Evolutionary conservation across 2,888 invertebrate genomes (phyloP).

Genomic region (Cremastobaeus sp.): DNA sequence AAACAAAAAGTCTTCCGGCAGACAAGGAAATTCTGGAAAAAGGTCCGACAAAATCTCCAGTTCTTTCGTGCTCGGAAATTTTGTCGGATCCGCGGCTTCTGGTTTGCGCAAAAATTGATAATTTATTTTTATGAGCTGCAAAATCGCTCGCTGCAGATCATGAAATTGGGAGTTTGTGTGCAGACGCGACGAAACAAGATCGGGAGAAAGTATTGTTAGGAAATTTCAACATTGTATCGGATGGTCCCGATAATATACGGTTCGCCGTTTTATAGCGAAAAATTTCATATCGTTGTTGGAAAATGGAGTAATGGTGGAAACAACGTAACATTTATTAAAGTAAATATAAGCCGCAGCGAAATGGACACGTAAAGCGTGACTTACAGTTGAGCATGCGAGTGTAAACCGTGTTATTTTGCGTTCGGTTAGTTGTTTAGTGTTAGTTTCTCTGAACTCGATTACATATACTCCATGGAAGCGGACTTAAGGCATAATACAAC

Average conservation of each 20-base stretch:
- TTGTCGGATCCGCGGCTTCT: no score
- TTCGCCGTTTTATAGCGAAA: constrained; percentile 36
- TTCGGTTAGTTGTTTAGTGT: background rate
- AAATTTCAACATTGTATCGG: constrained; percentile 8
- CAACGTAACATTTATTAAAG: constrained; percentile 44
- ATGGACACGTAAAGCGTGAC: constrained; percentile 22
- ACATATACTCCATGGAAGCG: no score
- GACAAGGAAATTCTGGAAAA: no score
- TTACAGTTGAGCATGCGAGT: constrained; percentile 13
- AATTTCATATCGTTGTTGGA: constrained; percentile 49
- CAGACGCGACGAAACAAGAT: constrained; percentile 26
- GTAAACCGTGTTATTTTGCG: constrained; percentile 2
- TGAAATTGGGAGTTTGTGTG: constrained; percentile 43
- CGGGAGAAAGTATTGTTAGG: constrained; percentile 21
- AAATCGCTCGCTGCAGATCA: constrained; percentile 39
- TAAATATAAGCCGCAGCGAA: constrained; percentile 42
- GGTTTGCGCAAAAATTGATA: constrained; percentile 48
- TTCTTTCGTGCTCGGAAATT: no score
- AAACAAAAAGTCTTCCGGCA: constrained; percentile 48
- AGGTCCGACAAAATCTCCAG: no score
- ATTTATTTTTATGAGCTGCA: constrained; percentile 46
- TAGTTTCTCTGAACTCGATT: no score
- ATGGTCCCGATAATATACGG: constrained; percentile 5
- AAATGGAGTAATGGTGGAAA: constrained; percentile 24
- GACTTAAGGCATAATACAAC: no score